Conservation (phyloP, 2,113 vertebrate genomes). For the Gymnobelideus leadbeateri region DNA sequence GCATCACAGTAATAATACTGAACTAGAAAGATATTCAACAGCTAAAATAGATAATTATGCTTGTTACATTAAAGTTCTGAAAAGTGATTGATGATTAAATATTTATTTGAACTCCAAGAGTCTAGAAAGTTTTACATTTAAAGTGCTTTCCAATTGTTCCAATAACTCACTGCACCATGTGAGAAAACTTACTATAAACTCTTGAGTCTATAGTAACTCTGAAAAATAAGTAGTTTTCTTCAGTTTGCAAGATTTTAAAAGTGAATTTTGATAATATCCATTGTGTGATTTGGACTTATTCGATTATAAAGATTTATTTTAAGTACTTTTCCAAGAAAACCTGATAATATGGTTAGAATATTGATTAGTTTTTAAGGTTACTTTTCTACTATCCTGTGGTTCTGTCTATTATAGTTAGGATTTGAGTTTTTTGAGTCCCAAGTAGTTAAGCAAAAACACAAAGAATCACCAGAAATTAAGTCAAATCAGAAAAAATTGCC, state of each 20-base stretch:
- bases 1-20: conserved; percentile 15
- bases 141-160: neutral
- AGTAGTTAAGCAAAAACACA: conserved; percentile 69
- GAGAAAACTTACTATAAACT: neutral
- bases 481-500: conserved; percentile 58
- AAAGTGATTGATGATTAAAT: conserved; percentile 25
- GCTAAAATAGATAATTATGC: neutral
- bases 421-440: conserved; percentile 56
- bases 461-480: conserved; percentile 65
- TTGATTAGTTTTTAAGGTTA: neutral
- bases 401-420: neutral
- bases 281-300: neutral
- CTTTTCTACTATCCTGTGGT: neutral
- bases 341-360: neutral
- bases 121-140: neutral
- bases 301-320: conserved; percentile 36
- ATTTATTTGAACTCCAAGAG: conserved; percentile 33
- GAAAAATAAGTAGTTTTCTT: neutral
- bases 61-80: neutral
- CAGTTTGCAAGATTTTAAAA: neutral
- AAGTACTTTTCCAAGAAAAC: neutral
- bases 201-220: neutral
- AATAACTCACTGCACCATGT: neutral
- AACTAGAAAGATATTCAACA: conserved; percentile 14
- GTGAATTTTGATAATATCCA: neutral